Percentiles rank a stretch among this genome's conserved stretches.
Evolutionary conservation across 2,797 vertebrate species (phyloP).

Genomic region (Oreochromis grahami): DNA sequence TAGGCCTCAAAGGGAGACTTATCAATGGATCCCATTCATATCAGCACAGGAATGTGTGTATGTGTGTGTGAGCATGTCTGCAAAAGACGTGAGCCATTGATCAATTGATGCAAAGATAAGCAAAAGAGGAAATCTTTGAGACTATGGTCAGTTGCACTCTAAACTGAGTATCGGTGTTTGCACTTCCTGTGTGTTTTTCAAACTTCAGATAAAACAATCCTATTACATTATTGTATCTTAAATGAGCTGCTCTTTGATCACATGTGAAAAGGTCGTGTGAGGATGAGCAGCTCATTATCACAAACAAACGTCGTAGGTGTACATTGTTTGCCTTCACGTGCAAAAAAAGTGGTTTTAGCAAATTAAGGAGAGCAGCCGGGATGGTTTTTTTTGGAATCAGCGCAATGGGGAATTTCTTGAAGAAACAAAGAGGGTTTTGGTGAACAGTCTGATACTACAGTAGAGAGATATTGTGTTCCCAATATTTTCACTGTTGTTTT

Average conservation of each 20-base stretch:
- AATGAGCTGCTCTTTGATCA: background rate
- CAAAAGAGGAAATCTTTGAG: conserved; percentile 33
- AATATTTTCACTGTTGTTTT: background rate
- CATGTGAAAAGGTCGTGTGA: background rate
- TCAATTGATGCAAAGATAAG: conserved; percentile 50
- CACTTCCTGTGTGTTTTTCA: background rate
- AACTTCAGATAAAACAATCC: background rate
- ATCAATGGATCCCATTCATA: conserved; percentile 66
- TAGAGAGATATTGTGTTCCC: conserved; percentile 2
- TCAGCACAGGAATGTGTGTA: conserved; percentile 35
- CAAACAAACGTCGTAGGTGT: conserved; percentile 1
- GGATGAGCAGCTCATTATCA: background rate
- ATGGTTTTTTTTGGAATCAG: background rate
- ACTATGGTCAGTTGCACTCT: conserved; percentile 13
- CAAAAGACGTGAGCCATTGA: conserved; percentile 25
- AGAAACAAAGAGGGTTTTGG: conserved; percentile 16
- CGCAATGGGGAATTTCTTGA: conserved; percentile 18
- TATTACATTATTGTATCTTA: background rate
- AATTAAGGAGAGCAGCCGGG: background rate
- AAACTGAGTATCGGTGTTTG: conserved; percentile 22
- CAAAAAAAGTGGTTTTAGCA: background rate
- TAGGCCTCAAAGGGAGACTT: conserved; percentile 50
- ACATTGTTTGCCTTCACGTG: background rate
- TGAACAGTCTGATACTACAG: background rate
- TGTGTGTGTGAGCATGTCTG: background rate